These are phyloP conservation scores for Scomber japonicus DNA, from an alignment of 2,113 vertebrate species.

Conservation along the genomic window DNA sequence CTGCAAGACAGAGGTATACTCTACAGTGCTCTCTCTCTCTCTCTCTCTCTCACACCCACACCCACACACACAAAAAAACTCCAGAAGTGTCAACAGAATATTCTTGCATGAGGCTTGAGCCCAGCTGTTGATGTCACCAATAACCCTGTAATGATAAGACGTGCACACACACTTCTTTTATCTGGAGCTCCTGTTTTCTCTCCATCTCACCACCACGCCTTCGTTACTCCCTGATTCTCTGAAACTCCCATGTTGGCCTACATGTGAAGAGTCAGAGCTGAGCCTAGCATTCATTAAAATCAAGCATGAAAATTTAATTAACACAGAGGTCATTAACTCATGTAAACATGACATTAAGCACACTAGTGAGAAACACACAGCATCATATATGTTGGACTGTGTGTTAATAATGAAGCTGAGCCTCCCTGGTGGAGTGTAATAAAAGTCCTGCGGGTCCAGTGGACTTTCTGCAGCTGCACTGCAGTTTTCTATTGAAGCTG, in stretches of 20 bases:
- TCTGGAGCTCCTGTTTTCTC: slow-evolving; percentile 9
- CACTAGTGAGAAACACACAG: not conserved
- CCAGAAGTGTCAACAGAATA: slow-evolving; percentile 44
- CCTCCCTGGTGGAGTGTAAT: slow-evolving; percentile 41
- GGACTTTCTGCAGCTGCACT: slow-evolving; percentile 29
- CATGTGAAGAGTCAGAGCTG: slow-evolving; percentile 1
- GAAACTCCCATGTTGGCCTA: slow-evolving; percentile 30
- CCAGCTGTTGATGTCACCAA: slow-evolving; percentile 37
- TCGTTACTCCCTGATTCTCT: not conserved
- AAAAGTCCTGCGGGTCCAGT: slow-evolving; percentile 52
- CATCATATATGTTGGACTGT: slow-evolving; percentile 31
- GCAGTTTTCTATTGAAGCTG: not conserved
- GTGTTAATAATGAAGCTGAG: slow-evolving; percentile 64
- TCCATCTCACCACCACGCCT: slow-evolving; percentile 18
- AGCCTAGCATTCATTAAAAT: slow-evolving; percentile 51
- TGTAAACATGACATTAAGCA: slow-evolving; percentile 47
- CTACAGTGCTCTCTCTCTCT: slow-evolving; percentile 15
- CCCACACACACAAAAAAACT: slow-evolving; percentile 10
- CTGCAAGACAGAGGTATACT: slow-evolving; percentile 46
- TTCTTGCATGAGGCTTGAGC: slow-evolving; percentile 23
- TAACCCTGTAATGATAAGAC: slow-evolving; percentile 27
- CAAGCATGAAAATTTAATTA: slow-evolving; percentile 56
- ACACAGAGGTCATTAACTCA: slow-evolving; percentile 58
- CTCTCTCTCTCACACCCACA: slow-evolving; percentile 4
- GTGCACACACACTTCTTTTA: slow-evolving; percentile 21